Evolutionary conservation across 2,888 invertebrate genomes (phyloP).

Genomic region (Nomada hirtipes): DNA sequence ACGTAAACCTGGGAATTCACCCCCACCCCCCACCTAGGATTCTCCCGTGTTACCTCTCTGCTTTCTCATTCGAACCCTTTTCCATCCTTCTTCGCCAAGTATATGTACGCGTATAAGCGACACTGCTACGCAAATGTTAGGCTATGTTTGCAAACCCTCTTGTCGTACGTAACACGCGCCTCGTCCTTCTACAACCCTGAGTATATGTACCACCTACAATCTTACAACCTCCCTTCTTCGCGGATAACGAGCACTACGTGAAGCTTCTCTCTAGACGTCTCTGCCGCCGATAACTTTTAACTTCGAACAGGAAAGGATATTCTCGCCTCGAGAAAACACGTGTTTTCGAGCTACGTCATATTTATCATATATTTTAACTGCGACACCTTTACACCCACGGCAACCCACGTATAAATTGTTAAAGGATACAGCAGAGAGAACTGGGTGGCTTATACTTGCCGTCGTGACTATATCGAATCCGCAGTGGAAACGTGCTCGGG

Average conservation of each 20-base stretch:
- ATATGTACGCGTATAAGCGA: constrained; percentile 54
- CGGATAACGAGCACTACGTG: constrained; percentile 66
- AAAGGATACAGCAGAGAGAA: not conserved
- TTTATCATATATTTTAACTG: no score
- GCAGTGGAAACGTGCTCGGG: constrained; percentile 74
- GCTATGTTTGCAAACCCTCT: constrained; percentile 75
- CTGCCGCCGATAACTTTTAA: constrained; percentile 55
- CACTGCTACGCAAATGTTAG: constrained; percentile 74
- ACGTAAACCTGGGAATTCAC: constrained; percentile 83
- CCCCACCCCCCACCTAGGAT: constrained; percentile 26
- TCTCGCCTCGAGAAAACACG: constrained; percentile 8
- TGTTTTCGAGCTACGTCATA: not conserved
- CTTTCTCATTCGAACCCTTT: constrained; percentile 69
- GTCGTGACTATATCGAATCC: constrained; percentile 71
- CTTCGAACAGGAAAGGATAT: constrained; percentile 27
- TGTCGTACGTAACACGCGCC: constrained; percentile 69
- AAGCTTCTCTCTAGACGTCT: constrained; percentile 45
- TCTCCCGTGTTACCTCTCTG: constrained; percentile 33
- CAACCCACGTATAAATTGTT: constrained; percentile 15
- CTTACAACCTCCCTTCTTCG: constrained; percentile 61
- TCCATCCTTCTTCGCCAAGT: constrained; percentile 58
- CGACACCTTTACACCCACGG: not conserved
- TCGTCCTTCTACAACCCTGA: constrained; percentile 62
- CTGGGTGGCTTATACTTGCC: constrained; percentile 59
- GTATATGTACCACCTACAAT: constrained; percentile 63